phyloP scores from a whole-genome alignment of 2,888 invertebrate species.

The Amphiduros pacificus region DNA sequence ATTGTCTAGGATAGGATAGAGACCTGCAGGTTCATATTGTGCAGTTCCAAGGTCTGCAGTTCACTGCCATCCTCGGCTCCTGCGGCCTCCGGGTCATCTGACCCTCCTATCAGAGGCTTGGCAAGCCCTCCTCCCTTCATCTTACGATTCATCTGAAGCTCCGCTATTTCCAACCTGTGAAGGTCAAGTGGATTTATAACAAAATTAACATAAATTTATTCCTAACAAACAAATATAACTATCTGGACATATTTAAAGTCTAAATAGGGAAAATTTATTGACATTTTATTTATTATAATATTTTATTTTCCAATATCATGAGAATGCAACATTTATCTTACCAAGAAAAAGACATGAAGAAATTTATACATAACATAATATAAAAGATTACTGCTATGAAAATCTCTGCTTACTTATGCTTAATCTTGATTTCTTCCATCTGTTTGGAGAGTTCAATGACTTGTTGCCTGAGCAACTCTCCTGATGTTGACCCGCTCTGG shows the following conservation, averaged over 20 bases:
- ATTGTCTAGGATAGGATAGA: no score
- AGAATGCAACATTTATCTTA: neutral
- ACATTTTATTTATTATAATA: neutral
- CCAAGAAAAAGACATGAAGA: neutral
- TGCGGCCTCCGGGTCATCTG: slow-evolving; percentile 16
- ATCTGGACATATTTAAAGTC: neutral
- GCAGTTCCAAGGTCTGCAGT: slow-evolving; percentile 43
- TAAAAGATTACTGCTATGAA: no score
- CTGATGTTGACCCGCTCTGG: slow-evolving; percentile 62
- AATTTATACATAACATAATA: neutral
- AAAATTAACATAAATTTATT: no score
- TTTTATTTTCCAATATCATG: neutral
- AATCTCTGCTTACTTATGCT: slow-evolving; percentile 41
- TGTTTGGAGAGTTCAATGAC: slow-evolving; percentile 41
- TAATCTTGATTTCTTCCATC: slow-evolving; percentile 42
- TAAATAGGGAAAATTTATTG: neutral
- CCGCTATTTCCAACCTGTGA: slow-evolving; percentile 44
- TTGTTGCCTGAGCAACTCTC: slow-evolving; percentile 49
- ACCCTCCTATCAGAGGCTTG: slow-evolving; percentile 33
- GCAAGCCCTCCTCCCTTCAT: slow-evolving; percentile 35
- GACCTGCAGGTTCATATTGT: slow-evolving; percentile 49
- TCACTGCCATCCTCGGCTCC: slow-evolving; percentile 36
- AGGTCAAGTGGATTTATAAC: neutral
- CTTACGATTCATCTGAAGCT: slow-evolving; percentile 30
- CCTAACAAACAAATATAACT: neutral